Evolutionary conservation across 2,113 vertebrate species (phyloP).

Genomic region (Vanacampus margaritifer): DNA sequence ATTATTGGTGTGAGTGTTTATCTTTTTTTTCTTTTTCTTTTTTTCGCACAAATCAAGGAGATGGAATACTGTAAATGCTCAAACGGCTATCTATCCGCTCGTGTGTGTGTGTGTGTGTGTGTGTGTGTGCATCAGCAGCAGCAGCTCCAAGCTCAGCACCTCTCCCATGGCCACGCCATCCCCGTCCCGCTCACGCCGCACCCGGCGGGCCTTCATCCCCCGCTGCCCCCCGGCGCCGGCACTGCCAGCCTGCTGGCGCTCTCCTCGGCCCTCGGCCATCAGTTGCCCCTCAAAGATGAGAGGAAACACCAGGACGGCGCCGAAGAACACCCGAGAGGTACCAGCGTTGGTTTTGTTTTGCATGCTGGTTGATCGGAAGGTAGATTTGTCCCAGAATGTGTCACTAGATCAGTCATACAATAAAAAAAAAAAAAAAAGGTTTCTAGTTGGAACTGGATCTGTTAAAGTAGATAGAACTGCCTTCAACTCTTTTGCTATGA

Average conservation of each 20-base stretch:
- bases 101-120: neutral
- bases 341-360: neutral
- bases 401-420: neutral
- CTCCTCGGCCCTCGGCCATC: constrained; percentile 82
- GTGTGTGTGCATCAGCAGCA: constrained; percentile 80
- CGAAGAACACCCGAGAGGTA: constrained; percentile 61
- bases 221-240: constrained; percentile 76
- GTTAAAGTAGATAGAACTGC: no score
- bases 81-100: neutral
- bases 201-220: constrained; percentile 86
- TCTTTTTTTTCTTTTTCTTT: neutral
- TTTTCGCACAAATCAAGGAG: neutral
- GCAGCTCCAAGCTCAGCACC: constrained; percentile 96
- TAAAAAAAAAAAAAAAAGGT: no score
- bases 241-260: constrained; percentile 87
- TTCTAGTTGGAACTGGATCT: neutral
- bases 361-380: no score
- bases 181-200: constrained; percentile 89
- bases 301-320: constrained; percentile 86
- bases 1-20: constrained; percentile 65
- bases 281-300: constrained; percentile 90
- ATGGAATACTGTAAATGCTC: neutral
- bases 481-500: neutral
- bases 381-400: neutral
- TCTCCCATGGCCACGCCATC: constrained; percentile 90